Percentiles rank a stretch among this genome's conserved stretches.
These are phyloP conservation scores for Fragum whitleyi DNA, from an alignment of 2,888 invertebrate genomes.

Conservation along the genomic window DNA sequence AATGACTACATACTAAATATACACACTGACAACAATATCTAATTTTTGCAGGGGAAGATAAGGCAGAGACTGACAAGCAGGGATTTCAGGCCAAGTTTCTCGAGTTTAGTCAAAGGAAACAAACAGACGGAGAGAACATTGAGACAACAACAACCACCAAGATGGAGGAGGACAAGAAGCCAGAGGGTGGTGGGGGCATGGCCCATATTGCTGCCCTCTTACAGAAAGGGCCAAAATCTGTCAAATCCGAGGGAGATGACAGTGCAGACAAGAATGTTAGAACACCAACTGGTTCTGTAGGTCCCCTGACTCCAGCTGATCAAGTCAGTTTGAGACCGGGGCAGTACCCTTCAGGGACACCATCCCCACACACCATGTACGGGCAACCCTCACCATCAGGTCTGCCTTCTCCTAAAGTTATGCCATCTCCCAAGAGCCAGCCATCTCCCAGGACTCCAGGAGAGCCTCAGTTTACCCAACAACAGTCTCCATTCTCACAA, in stretches of 20 bases:
- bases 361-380: slow-evolving; percentile 68
- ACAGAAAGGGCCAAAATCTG: slow-evolving; percentile 56
- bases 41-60: slow-evolving; percentile 87
- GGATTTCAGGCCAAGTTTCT: slow-evolving; percentile 83
- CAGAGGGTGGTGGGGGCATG: slow-evolving; percentile 60
- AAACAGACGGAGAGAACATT: slow-evolving; percentile 47
- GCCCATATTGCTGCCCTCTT: slow-evolving; percentile 78
- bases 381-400: slow-evolving; percentile 70
- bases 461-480: slow-evolving; percentile 74
- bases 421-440: slow-evolving; percentile 77
- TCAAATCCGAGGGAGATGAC: slow-evolving; percentile 51
- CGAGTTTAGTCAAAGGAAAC: slow-evolving; percentile 82
- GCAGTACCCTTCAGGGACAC: slow-evolving; percentile 64
- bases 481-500: slow-evolving; percentile 78
- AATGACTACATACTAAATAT: too few species aligned
- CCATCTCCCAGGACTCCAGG: slow-evolving; percentile 80
- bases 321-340: slow-evolving; percentile 56
- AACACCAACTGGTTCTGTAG: slow-evolving; percentile 63
- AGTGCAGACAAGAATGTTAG: slow-evolving; percentile 53
- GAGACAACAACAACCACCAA: slow-evolving; percentile 42
- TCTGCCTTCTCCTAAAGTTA: slow-evolving; percentile 75
- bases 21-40: too few species aligned
- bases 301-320: slow-evolving; percentile 65
- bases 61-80: slow-evolving; percentile 89
- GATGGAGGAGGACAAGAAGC: slow-evolving; percentile 57